phyloP scores from a whole-genome alignment of 1,140 invertebrate genomes.

The Aphis gossypii region DNA sequence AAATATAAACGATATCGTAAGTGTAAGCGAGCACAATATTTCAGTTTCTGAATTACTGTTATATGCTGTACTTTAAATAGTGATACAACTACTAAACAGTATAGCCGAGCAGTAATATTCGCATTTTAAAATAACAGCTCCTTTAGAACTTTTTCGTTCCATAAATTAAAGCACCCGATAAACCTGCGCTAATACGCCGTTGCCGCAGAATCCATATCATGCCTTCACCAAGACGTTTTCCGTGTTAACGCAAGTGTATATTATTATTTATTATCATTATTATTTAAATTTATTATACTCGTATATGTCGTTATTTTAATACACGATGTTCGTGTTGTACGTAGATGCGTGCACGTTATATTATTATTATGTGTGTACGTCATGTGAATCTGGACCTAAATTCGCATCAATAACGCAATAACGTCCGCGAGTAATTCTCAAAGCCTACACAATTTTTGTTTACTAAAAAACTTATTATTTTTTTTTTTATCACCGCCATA shows the following conservation, averaged over 20 bases:
- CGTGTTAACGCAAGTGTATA: background rate
- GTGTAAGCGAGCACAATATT: background rate
- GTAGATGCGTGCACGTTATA: background rate
- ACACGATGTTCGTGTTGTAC: background rate
- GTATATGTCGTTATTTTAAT: background rate
- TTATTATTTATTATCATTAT: conserved; percentile 5
- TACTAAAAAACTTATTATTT: background rate
- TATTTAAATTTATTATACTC: background rate
- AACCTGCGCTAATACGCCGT: background rate
- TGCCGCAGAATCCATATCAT: background rate
- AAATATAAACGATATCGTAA: background rate
- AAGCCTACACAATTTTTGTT: background rate
- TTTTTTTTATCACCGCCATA: background rate
- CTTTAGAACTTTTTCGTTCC: background rate
- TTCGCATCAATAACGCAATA: background rate
- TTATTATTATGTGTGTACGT: background rate
- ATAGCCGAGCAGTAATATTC: background rate
- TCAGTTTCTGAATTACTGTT: background rate
- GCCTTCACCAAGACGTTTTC: background rate
- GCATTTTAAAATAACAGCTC: background rate
- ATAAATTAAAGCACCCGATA: conserved; percentile 1
- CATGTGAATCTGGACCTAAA: background rate
- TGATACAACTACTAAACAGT: background rate
- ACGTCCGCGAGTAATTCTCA: background rate
- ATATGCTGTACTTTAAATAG: background rate